A percentile compares a stretch with the other conserved stretches of the same genome.
These are phyloP conservation scores for Hydraecia micacea DNA, from an alignment of 2,888 invertebrate genomes.

Conservation along the genomic window DNA sequence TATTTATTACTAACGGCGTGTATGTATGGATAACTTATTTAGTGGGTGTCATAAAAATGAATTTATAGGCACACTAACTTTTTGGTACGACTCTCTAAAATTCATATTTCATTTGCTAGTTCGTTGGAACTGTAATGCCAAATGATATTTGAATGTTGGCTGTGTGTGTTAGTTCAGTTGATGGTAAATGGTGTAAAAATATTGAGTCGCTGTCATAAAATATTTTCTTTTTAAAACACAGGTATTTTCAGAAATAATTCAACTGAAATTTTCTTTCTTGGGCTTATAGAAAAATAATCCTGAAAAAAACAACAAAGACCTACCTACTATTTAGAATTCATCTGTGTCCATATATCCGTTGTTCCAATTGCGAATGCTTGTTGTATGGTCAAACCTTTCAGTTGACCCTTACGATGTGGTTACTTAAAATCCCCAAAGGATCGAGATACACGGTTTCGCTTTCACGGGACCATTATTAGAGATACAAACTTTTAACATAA, in stretches of 20 bases:
- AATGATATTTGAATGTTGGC: constrained; percentile 41
- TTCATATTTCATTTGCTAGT: constrained; percentile 55
- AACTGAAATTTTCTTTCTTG: background rate
- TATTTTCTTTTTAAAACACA: background rate
- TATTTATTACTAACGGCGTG: constrained; percentile 61
- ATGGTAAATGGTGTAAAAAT: constrained; percentile 19
- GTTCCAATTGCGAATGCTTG: constrained; percentile 74
- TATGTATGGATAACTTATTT: constrained; percentile 66
- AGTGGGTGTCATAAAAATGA: constrained; percentile 66
- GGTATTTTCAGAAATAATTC: background rate
- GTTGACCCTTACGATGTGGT: constrained; percentile 86
- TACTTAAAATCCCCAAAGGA: constrained; percentile 83
- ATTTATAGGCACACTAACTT: constrained; percentile 66
- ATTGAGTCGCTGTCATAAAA: background rate
- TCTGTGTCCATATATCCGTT: constrained; percentile 60
- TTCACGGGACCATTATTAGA: constrained; percentile 79
- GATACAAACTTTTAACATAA: constrained; percentile 70
- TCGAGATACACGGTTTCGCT: constrained; percentile 85
- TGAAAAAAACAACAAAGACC: constrained; percentile 28
- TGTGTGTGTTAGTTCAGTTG: constrained; percentile 1
- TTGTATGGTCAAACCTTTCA: constrained; percentile 86
- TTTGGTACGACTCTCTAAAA: constrained; percentile 58
- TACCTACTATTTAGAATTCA: constrained; percentile 38
- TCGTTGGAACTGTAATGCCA: constrained; percentile 44
- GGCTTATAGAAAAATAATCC: background rate